Conservation (phyloP, 2,888 invertebrate species). For the Hirtodrosophila trivittata region DNA sequence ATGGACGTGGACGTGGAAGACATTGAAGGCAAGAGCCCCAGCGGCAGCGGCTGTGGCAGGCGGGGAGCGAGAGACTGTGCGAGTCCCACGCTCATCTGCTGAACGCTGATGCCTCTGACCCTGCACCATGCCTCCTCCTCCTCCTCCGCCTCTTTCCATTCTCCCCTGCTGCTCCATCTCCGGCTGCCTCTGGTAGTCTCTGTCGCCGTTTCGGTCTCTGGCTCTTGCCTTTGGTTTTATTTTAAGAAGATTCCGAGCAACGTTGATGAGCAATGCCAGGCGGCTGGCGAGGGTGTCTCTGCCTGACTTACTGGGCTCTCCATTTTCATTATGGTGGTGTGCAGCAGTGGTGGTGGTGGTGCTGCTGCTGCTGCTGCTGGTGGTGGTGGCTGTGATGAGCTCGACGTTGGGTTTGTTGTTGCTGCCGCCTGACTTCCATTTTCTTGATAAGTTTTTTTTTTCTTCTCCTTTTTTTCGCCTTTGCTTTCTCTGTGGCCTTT, state of each 20-base stretch:
- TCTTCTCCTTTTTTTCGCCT: slow-evolving; percentile 25
- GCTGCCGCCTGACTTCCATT: slow-evolving; percentile 69
- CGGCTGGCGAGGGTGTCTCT: slow-evolving; percentile 16
- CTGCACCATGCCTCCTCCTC: slow-evolving; percentile 10
- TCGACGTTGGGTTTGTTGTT: slow-evolving; percentile 17
- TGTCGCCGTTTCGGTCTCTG: slow-evolving; percentile 23
- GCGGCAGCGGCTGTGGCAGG: background rate
- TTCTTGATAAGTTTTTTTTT: slow-evolving; percentile 71
- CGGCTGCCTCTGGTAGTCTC: background rate
- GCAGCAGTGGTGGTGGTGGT: background rate
- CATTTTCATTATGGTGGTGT: slow-evolving; percentile 43
- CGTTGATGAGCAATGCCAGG: slow-evolving; percentile 70
- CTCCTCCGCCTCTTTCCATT: too few species aligned
- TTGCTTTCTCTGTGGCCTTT: slow-evolving; percentile 51
- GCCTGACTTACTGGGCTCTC: slow-evolving; percentile 37
- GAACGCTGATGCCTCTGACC: slow-evolving; percentile 39
- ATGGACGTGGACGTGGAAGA: slow-evolving; percentile 2
- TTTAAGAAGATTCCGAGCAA: slow-evolving; percentile 71
- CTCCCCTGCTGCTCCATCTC: slow-evolving; percentile 11
- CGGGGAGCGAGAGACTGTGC: too few species aligned
- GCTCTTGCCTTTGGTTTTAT: slow-evolving; percentile 62
- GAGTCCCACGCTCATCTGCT: slow-evolving; percentile 50
- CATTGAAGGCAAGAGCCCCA: slow-evolving; percentile 29
- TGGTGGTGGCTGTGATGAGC: slow-evolving; percentile 17
- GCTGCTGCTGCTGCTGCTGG: slow-evolving; percentile 33